Conservation (phyloP, 1,140 invertebrate genomes). For the Dendrolimus kikuchii region DNA sequence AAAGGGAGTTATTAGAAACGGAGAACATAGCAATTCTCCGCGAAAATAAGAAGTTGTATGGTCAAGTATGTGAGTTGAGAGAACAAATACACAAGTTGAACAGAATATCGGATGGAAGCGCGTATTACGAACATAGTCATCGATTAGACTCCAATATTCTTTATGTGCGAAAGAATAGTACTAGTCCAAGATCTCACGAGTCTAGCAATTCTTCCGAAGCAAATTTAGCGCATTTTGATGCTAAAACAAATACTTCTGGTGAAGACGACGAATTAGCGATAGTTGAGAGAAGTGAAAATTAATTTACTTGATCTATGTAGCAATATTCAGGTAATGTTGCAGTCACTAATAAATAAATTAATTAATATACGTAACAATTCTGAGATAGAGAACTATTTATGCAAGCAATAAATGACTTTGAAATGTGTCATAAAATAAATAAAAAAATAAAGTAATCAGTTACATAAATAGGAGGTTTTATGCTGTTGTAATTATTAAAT, state of each 20-base stretch:
- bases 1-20: slow-evolving; percentile 90
- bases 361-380: too few species aligned
- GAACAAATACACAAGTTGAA: slow-evolving; percentile 70
- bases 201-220: slow-evolving; percentile 60
- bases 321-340: too few species aligned
- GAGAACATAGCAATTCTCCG: slow-evolving; percentile 90
- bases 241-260: slow-evolving; percentile 55
- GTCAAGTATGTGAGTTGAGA: slow-evolving; percentile 87
- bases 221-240: slow-evolving; percentile 45
- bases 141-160: slow-evolving; percentile 53
- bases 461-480: too few species aligned
- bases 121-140: slow-evolving; percentile 39
- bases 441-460: too few species aligned
- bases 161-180: slow-evolving; percentile 53
- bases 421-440: too few species aligned
- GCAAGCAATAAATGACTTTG: too few species aligned
- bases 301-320: slow-evolving; percentile 4
- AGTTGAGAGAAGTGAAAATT: slow-evolving; percentile 46
- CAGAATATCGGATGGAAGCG: slow-evolving; percentile 58
- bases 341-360: too few species aligned
- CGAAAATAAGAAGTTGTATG: slow-evolving; percentile 90
- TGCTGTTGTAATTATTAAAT: too few species aligned
- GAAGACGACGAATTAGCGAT: slow-evolving; percentile 64
- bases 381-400: too few species aligned
- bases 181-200: slow-evolving; percentile 55